Percentiles rank a stretch among this genome's conserved stretches.
Conservation (phyloP, 2,113 vertebrate species). For the Ageneiosus marmoratus region DNA sequence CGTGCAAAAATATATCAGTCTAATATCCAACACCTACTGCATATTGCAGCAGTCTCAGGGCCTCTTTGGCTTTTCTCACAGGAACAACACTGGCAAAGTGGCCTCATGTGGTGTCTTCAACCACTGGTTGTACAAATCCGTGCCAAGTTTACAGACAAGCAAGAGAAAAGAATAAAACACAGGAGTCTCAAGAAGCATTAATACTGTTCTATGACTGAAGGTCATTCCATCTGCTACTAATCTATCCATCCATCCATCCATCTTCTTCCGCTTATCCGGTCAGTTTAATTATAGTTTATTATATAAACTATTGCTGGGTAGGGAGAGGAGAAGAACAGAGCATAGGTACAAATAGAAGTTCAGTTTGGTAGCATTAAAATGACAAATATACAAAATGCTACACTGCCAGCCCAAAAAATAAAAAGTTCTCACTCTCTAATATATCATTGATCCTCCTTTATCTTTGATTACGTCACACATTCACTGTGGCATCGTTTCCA, state of each 20-base stretch:
- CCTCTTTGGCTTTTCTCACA: not conserved
- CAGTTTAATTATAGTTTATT: slow-evolving; percentile 2
- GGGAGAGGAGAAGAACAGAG: not conserved
- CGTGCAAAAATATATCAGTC: not conserved
- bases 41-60: not conserved
- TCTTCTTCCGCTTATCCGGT: not conserved
- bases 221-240: not conserved
- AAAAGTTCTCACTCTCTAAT: too few species aligned
- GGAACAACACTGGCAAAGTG: not conserved
- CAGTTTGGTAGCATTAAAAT: too few species aligned
- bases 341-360: not conserved
- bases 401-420: too few species aligned
- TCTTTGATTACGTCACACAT: too few species aligned
- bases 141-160: not conserved
- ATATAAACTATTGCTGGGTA: not conserved
- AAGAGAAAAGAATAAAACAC: not conserved
- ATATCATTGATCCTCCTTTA: too few species aligned
- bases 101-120: not conserved
- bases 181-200: not conserved
- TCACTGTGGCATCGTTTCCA: too few species aligned
- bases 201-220: not conserved
- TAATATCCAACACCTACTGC: not conserved
- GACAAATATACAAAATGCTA: too few species aligned
- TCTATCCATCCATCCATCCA: too few species aligned
- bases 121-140: not conserved